phyloP scores from a whole-genome alignment of 2,888 invertebrate genomes.

The Drosophila borealis region DNA sequence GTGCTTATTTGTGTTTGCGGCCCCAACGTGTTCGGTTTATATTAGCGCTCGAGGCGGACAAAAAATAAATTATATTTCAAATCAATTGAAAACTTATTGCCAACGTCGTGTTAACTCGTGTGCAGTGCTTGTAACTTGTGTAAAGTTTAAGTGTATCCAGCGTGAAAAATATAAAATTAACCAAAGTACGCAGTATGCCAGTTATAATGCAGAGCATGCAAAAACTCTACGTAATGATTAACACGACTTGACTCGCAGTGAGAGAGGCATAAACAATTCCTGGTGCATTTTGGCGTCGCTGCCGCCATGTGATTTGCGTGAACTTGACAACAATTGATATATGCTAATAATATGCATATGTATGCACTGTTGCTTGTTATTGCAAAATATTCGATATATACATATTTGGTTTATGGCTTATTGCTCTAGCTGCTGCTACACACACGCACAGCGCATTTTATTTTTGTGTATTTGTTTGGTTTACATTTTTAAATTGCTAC shows the following conservation, averaged over 20 bases:
- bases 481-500: slow-evolving; percentile 62
- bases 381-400: slow-evolving; percentile 47
- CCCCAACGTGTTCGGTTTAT: slow-evolving; percentile 65
- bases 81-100: slow-evolving; percentile 42
- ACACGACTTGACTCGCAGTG: neutral
- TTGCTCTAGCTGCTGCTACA: slow-evolving; percentile 58
- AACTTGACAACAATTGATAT: slow-evolving; percentile 58
- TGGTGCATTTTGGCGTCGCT: slow-evolving; percentile 19
- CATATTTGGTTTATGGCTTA: slow-evolving; percentile 65
- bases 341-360: slow-evolving; percentile 31
- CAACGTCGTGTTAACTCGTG: slow-evolving; percentile 37
- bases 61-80: slow-evolving; percentile 29
- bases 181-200: slow-evolving; percentile 32
- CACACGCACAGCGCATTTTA: slow-evolving; percentile 30
- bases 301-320: slow-evolving; percentile 51
- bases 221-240: slow-evolving; percentile 14
- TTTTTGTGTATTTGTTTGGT: slow-evolving; percentile 70
- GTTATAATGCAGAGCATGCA: slow-evolving; percentile 37
- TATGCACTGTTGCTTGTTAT: slow-evolving; percentile 15
- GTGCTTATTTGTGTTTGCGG: slow-evolving; percentile 58
- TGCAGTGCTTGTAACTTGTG: slow-evolving; percentile 31
- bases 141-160: slow-evolving; percentile 13
- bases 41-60: slow-evolving; percentile 22
- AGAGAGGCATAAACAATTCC: slow-evolving; percentile 30
- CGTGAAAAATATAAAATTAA: slow-evolving; percentile 19